Conservation (phyloP, 2,113 vertebrate genomes). For the Anser brachyrhynchus region DNA sequence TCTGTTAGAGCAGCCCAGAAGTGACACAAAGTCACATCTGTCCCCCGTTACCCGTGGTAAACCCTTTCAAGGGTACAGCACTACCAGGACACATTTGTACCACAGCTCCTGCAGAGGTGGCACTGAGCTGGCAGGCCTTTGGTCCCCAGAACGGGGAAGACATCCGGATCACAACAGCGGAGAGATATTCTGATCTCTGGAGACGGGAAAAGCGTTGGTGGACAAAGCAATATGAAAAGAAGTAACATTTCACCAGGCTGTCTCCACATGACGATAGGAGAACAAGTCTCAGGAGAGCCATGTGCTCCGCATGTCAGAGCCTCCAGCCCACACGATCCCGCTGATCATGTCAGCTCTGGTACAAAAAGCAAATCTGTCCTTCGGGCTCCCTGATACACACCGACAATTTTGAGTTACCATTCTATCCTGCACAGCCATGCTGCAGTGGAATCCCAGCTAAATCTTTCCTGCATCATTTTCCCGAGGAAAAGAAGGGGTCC, state of each 20-base stretch:
- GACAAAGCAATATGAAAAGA: background rate
- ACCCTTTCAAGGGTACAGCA: background rate
- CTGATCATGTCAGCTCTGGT: background rate
- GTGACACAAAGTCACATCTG: background rate
- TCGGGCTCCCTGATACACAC: background rate
- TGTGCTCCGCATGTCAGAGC: background rate
- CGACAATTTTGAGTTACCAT: background rate
- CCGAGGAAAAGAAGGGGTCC: background rate
- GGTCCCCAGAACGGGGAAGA: background rate
- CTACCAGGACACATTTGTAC: background rate
- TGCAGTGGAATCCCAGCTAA: background rate
- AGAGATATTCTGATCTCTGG: background rate
- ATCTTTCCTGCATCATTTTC: background rate
- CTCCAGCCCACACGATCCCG: background rate
- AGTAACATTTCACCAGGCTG: background rate
- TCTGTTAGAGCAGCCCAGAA: background rate
- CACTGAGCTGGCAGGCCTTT: background rate
- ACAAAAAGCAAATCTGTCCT: background rate
- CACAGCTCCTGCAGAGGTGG: background rate
- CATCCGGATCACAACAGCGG: accelerated
- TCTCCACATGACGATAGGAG: background rate
- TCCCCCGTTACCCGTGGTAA: background rate
- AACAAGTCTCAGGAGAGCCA: background rate
- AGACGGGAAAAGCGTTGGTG: background rate
- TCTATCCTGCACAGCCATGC: background rate